Base-by-base conservation (phyloP, 2,113 vertebrate species). In the Tinamus guttatus region DNA sequence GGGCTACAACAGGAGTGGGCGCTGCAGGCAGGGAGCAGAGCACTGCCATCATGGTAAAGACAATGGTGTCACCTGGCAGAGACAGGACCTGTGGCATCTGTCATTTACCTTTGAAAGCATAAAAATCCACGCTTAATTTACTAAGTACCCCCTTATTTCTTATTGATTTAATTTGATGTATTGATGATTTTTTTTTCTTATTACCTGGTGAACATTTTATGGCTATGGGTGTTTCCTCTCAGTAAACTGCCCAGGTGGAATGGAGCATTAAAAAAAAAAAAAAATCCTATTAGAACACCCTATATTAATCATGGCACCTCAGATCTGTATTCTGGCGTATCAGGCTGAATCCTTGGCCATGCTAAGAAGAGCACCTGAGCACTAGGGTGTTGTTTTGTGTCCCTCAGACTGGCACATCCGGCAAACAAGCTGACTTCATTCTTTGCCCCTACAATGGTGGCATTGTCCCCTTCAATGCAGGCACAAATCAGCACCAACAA, bases 401-500 rank as follows among this genome's bases (percentile, higher is more conserved):
- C 60, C 80, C 93, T 43, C 69, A 64, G 79, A 30, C 49, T 67
- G 49, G 41, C 77, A 51, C n/a, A 78, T 91, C 89, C 4, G 22
- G 43, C 59, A 93, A 89, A 95, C 63, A 90, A 80, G 47, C 51
- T 24, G 28, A 63, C 79, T 80, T 88, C 92, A 78, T 85, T 77
- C 45, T 81, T 81, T 41, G 47, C 64, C 70, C 54, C 40, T 40
- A 97, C 94, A 97, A 97, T 80, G 63, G 27, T 49, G 65, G 64
- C 89, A 95, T 93, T 97, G 93, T 97, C 15, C 79, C 89, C 8
- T 13, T 71, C 71, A 49, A 32, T 68, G 74, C 32, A 45, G 32
- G 80, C 62, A 78, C 74, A 81, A 80, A 89, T 77, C 86, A 81
- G 32, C 83, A 77, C 80, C 84, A 90, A 68, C 52, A 87, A 83